phyloP scores from a whole-genome alignment of 2,888 invertebrate genomes.

The Leptinotarsa tumamoca region DNA sequence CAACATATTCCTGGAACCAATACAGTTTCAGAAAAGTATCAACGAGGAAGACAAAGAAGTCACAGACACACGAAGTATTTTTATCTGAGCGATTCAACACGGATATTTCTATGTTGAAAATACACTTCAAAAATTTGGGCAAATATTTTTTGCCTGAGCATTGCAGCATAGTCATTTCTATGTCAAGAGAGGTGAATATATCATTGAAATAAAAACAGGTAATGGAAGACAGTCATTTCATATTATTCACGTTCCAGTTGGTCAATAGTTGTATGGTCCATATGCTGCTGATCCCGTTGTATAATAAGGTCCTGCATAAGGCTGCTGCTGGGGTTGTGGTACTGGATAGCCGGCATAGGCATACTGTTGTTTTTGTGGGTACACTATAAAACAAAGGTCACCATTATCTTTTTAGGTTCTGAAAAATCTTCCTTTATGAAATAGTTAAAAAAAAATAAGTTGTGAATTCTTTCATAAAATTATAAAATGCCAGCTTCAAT shows the following conservation, averaged over 20 bases:
- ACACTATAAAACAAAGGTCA: constrained; percentile 74
- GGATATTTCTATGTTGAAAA: not conserved
- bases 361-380: constrained; percentile 94
- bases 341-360: constrained; percentile 90
- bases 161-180: not conserved
- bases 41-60: too few species aligned
- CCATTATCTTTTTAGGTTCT: not conserved
- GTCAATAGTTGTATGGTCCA: constrained; percentile 92
- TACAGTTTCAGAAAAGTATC: not conserved
- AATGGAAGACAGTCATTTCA: constrained; percentile 44
- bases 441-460: too few species aligned
- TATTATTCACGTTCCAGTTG: constrained; percentile 31
- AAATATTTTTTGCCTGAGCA: not conserved
- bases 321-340: constrained; percentile 73
- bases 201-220: constrained; percentile 7
- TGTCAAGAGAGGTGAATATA: not conserved
- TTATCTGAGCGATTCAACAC: not conserved
- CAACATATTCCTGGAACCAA: too few species aligned
- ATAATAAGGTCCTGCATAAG: constrained; percentile 90
- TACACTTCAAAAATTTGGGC: not conserved
- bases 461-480: too few species aligned
- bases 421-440: not conserved
- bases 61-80: not conserved
- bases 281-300: constrained; percentile 92
- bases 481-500: too few species aligned